Base-by-base conservation (phyloP, 2,113 vertebrate genomes). In the Channa maculata region DNA sequence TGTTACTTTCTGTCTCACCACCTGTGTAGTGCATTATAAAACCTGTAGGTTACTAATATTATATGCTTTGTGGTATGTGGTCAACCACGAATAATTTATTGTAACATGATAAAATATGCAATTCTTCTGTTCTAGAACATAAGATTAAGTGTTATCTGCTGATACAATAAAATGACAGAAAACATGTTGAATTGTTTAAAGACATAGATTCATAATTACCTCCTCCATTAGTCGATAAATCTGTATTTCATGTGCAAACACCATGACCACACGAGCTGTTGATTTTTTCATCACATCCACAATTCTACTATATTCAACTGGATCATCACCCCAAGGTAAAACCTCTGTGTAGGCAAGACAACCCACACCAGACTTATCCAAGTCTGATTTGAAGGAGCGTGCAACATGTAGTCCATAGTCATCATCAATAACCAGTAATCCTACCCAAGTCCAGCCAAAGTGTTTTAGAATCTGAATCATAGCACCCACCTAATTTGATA, bases 1-100 rank as follows among this genome's bases (percentile, higher is more conserved):
- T 13, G 82, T 92, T 3, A 92, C 84, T 62, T 92, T 92, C 41
- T 90, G 91, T 38, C 64, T 65, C 4, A 88, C 65, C 34, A 92
- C 71, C 85, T 90, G 44, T 6, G 2, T 2, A 69, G 6, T 43
- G 5, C 5, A 43, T 36, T 9, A 46, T 66, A 34, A 43, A 15
- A 41, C 39, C 6, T 41, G 39, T 7, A 41, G 39, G 4, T 41
- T 41, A 41, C 39, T 41, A 5, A 41, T 41, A 41, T 41, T 41
- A 7, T 41, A 24, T 24, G 24, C 24, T 41, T 41, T 41, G 39
- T 41, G 24, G 24, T 24, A 24, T 24, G 24, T 24, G 24, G 24
- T 24, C 24, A 24, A 24, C 24, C 24, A 24, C 24, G 1, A 24
- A 24, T 24, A 24, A 24, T 24, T 24, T 24, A 24, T 24, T 24